phyloP scores from a whole-genome alignment of 2,113 vertebrate genomes.

The Rhabdomys dilectus region DNA sequence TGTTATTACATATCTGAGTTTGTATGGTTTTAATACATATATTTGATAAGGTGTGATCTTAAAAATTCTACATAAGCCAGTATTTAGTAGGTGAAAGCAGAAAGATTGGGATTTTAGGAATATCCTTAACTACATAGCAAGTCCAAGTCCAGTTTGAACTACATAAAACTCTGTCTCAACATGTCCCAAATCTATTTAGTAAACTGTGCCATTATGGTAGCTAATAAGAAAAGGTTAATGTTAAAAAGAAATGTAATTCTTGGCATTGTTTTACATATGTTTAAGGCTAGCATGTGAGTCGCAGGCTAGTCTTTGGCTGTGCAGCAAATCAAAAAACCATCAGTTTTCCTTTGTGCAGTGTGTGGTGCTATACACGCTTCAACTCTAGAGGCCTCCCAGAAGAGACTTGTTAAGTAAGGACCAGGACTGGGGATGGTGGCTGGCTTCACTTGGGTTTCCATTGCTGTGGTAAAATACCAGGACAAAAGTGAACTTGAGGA shows the following conservation, averaged over 20 bases:
- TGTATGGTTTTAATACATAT: neutral
- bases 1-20: neutral
- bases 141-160: neutral
- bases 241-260: neutral
- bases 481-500: neutral
- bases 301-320: neutral
- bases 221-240: neutral
- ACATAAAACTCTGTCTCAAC: neutral
- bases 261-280: neutral
- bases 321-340: neutral
- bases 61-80: neutral
- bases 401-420: neutral
- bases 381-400: neutral
- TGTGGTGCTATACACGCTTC: neutral
- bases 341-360: conserved; percentile 2
- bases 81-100: neutral
- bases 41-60: neutral
- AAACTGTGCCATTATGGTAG: neutral
- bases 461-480: neutral
- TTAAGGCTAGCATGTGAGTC: neutral
- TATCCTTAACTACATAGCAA: neutral
- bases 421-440: neutral
- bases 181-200: neutral
- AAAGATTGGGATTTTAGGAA: neutral
- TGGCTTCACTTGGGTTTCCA: neutral